Evolutionary conservation across 2,888 invertebrate species (phyloP), one percentile per base, ranked within the genome.

Genomic region (Volucella bombylans): DNA sequence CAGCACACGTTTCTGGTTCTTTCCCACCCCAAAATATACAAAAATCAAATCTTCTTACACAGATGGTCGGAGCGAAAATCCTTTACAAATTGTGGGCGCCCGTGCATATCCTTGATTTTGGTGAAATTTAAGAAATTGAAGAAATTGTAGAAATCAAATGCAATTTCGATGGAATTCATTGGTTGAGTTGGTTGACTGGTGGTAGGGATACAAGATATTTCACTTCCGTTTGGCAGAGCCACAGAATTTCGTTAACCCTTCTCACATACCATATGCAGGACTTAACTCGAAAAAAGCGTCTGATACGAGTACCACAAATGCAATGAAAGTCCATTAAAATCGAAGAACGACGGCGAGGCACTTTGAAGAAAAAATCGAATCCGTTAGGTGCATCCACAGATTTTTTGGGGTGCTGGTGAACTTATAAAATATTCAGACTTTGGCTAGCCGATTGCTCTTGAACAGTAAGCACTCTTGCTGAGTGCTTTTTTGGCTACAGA

Each of bases 281-380:
- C 4, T 38, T 55, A 45, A 39, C 41, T 43, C 1, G 18, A 43
- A 57, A 69, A 69, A 80, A 74, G 62, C 15, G 71, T 47, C 31
- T 79, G 72, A 31, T 31, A 31, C 6, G 31, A 31, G 41, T 72
- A 68, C 85, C 85, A 55, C 81, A 81, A 85, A 72, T 81, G 85
- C 81, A 85, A 76, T 85, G 81, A 77, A 85, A 85, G 81, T 80
- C 85, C 85, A 85, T 85, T 81, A 81, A 77, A 85, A 68, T 31
- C 45, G 61, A 62, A 23, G 10, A 41, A 59, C 14, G 18, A 43
- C 23, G 18, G 39, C 23, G 18, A 31, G 38, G 43, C 39, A 49
- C 49, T 39, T 15, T 12, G 14, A 45, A 45, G 11, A 31, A 67
- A 67, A 79, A 71, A 78, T 9, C 18, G 8, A 82, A 43, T 72